Evolutionary conservation across 2,888 invertebrate genomes (phyloP).

Genomic region (Cephus nigrinus): DNA sequence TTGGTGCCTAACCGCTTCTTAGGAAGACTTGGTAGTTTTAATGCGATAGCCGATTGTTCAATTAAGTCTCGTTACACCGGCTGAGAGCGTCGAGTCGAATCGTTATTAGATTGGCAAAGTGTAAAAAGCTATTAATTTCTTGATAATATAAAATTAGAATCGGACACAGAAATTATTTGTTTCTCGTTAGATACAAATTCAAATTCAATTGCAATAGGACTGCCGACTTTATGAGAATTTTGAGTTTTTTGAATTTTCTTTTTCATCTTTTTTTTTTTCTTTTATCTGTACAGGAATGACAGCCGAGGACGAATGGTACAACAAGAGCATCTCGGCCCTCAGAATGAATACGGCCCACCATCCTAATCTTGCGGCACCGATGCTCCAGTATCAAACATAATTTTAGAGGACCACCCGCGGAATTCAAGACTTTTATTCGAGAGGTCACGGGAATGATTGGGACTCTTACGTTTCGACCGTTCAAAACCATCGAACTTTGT

Average conservation of each 20-base stretch:
- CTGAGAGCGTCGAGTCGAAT: background rate
- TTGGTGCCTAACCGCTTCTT: slow-evolving; percentile 6
- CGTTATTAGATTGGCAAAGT: background rate
- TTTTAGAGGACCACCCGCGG: slow-evolving; percentile 61
- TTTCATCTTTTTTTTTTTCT: slow-evolving; percentile 14
- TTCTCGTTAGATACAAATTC: background rate
- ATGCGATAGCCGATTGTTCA: slow-evolving; percentile 41
- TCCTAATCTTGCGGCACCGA: slow-evolving; percentile 94
- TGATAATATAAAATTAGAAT: background rate
- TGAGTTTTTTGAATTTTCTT: slow-evolving; percentile 2
- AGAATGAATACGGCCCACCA: slow-evolving; percentile 97
- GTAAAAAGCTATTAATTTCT: background rate
- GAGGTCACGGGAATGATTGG: background rate
- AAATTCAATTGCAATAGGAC: background rate
- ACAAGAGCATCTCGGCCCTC: slow-evolving; percentile 95
- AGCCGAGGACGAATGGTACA: slow-evolving; percentile 97
- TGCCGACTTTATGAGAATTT: background rate
- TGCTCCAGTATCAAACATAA: slow-evolving; percentile 98
- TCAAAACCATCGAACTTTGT: background rate
- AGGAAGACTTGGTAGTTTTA: slow-evolving; percentile 35
- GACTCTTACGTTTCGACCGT: slow-evolving; percentile 6
- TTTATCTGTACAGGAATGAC: slow-evolving; percentile 80
- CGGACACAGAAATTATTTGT: background rate
- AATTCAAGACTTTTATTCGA: slow-evolving; percentile 17
- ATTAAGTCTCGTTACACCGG: slow-evolving; percentile 25